Evolutionary conservation across 2,888 invertebrate species (phyloP), one percentile per base, ranked within the genome.

Genomic region (Baronia brevicornis): DNA sequence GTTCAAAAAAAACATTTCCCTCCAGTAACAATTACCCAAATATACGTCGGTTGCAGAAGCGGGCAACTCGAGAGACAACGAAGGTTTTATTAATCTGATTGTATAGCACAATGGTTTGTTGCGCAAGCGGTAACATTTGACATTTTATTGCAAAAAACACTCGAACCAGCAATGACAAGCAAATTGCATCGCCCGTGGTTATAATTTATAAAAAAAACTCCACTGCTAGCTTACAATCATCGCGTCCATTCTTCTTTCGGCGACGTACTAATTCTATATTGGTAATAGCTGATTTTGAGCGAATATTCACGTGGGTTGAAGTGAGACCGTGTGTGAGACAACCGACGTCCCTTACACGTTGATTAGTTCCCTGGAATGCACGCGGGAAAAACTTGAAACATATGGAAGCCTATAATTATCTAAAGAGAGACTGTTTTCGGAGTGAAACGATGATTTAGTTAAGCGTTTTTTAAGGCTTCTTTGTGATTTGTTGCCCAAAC

Each of bases 371-470:
- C 36, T 36, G 60, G 68, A 68, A 69, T 60, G 58, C 54, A 56
- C 54, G 53, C 53, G 49, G 52, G 54, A 60, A 53, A 58, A 59
- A 51, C 56, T 52, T 50, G 39, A 45, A 43, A 55, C 48, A 44
- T 51, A 45, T 61, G 59, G 69, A 62, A 75, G 61, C 60, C 73
- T 79, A 69, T 80, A 80, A 80, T 82, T 80, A 82, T 77, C 74
- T 70, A 74, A 72, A 77, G 67, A 65, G 67, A 68, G 72, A 64
- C 67, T 59, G 56, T 74, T 77, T 79, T 78, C 57, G 63, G 59
- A 65, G 61, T 67, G 72, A 73, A 75, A 71, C 69, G 67, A 74
- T 73, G 74, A 68, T 79, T 79, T 77, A 77, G 73, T 79, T 74
- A 79, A 80, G 74, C 69, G 72, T 67, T 79, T 75, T 71, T 66